Evolutionary conservation across 2,888 invertebrate species (phyloP).

Genomic region (Nephrotoma appendiculata): DNA sequence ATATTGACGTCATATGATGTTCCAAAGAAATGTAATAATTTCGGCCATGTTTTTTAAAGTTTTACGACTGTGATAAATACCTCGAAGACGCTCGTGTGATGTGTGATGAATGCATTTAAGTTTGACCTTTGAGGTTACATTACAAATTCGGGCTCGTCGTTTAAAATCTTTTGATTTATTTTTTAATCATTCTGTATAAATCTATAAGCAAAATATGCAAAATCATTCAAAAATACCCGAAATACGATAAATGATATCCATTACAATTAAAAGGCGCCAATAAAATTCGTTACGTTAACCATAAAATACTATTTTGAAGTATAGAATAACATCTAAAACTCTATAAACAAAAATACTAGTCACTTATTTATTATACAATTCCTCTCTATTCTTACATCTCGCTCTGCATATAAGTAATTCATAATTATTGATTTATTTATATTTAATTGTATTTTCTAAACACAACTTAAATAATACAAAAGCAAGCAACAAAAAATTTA

Average conservation of each 20-base stretch:
- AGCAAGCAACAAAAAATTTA: neutral
- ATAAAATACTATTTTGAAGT: neutral
- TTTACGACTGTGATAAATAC: neutral
- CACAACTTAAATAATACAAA: neutral
- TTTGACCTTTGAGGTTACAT: neutral
- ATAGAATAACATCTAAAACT: neutral
- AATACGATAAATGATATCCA: neutral
- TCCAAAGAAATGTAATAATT: neutral
- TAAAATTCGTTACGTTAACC: neutral
- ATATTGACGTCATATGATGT: neutral
- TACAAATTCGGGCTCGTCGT: neutral
- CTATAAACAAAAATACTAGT: neutral
- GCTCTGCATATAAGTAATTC: neutral
- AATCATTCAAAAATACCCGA: neutral
- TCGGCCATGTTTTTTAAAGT: neutral
- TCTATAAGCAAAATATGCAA: neutral
- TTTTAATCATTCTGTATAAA: neutral
- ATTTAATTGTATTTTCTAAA: neutral
- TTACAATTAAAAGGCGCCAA: neutral
- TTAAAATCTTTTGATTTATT: neutral
- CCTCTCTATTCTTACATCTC: neutral
- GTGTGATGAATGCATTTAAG: neutral
- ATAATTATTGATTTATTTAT: neutral
- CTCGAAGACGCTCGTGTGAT: neutral
- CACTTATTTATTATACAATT: neutral